Evolutionary conservation across 2,797 vertebrate genomes (phyloP).

Genomic region (Vipera latastei): DNA sequence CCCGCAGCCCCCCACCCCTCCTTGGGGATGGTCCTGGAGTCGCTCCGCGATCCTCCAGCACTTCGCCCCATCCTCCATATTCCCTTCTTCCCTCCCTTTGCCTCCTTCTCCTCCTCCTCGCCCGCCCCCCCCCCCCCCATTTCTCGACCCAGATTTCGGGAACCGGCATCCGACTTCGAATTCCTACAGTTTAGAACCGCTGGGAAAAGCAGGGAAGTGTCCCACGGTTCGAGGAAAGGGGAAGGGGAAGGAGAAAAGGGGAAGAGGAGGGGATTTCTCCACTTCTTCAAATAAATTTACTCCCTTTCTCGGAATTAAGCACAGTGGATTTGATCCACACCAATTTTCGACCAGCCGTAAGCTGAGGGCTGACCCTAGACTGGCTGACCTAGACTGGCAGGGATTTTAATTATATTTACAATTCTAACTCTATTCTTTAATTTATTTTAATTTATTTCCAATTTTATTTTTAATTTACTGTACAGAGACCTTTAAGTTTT

Average conservation of each 20-base stretch:
- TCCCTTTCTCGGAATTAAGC: neutral
- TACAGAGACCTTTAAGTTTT: too few species aligned
- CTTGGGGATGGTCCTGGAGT: neutral
- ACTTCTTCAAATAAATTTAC: neutral
- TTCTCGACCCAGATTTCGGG: slow-evolving; percentile 38
- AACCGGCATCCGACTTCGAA: neutral
- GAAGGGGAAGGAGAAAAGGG: neutral
- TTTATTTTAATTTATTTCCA: too few species aligned
- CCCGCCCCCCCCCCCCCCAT: slow-evolving; percentile 5
- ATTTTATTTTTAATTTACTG: too few species aligned
- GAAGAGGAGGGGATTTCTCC: neutral
- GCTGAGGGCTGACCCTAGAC: neutral
- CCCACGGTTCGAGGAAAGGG: neutral
- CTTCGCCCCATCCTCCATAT: neutral
- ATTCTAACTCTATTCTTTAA: too few species aligned
- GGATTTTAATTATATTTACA: too few species aligned
- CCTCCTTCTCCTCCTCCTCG: too few species aligned
- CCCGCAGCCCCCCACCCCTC: accelerated
- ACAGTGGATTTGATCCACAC: neutral
- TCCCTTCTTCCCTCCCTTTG: neutral
- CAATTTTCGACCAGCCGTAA: neutral
- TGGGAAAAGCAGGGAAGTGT: neutral
- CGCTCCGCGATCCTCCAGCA: neutral
- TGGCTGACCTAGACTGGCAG: too few species aligned
- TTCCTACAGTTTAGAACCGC: neutral